phyloP scores from a whole-genome alignment of 2,113 vertebrate genomes.

The Calyptommatus sinebrachiatus region DNA sequence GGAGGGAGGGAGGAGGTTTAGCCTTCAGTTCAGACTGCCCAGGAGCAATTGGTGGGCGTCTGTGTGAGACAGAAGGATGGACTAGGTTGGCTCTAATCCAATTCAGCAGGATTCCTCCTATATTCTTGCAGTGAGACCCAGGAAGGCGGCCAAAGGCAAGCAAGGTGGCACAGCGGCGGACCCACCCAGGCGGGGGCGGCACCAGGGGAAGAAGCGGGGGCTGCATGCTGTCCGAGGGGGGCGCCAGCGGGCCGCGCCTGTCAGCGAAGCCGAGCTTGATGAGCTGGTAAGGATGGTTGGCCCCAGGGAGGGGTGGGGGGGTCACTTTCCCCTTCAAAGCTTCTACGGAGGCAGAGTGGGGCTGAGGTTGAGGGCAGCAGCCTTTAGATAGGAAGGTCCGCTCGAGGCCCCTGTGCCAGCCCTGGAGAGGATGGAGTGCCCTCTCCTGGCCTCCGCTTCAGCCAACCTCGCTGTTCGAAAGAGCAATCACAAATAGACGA shows the following conservation, averaged over 20 bases:
- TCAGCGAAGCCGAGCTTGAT: slow-evolving; percentile 85
- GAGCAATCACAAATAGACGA: too few relatives aligned
- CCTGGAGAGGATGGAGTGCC: neutral
- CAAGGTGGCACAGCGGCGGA: slow-evolving; percentile 50
- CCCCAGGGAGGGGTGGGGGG: slow-evolving; percentile 37
- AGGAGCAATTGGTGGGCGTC: too few relatives aligned
- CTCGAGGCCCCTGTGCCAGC: too few relatives aligned
- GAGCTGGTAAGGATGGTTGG: slow-evolving; percentile 83
- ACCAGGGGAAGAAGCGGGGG: slow-evolving; percentile 78
- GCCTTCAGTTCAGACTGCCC: too few relatives aligned
- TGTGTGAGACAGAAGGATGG: too few relatives aligned
- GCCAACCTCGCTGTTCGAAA: too few relatives aligned
- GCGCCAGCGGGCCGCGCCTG: slow-evolving; percentile 69
- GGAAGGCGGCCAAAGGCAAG: slow-evolving; percentile 78
- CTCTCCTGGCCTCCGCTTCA: neutral
- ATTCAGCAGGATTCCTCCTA: neutral
- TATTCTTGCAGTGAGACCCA: slow-evolving; percentile 83
- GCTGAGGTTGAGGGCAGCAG: too few relatives aligned
- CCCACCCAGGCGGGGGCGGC: slow-evolving; percentile 68
- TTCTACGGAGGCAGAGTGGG: neutral
- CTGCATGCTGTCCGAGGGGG: slow-evolving; percentile 66
- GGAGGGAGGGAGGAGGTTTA: too few relatives aligned
- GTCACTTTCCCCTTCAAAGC: neutral
- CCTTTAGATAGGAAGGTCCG: too few relatives aligned
- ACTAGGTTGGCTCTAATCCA: neutral